Conservation (phyloP, 1,140 invertebrate species). For the Ceratosolen fusciceps region DNA sequence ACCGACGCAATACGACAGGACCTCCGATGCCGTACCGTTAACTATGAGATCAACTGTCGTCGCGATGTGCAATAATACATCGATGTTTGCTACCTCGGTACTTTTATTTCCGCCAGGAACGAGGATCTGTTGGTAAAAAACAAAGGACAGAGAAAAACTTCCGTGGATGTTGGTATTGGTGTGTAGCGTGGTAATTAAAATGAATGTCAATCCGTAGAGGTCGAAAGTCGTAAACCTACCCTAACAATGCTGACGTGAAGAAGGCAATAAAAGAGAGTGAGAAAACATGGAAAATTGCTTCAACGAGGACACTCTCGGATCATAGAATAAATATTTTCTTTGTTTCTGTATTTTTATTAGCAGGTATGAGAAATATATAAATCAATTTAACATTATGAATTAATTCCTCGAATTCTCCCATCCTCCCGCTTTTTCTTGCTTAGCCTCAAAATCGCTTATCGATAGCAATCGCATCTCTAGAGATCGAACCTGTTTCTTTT, state of each 20-base stretch:
- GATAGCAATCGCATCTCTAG: no score
- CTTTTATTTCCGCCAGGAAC: neutral
- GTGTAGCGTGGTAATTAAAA: neutral
- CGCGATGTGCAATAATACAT: neutral
- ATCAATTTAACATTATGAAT: no score
- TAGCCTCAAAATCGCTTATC: no score
- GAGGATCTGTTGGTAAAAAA: neutral
- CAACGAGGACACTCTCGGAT: neutral
- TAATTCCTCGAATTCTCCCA: no score
- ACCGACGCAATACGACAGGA: slow-evolving; percentile 47
- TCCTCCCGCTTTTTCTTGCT: no score
- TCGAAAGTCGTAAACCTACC: neutral
- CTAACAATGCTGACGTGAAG: neutral
- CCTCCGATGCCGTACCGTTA: slow-evolving; percentile 34
- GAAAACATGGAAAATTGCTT: neutral
- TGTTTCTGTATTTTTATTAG: no score
- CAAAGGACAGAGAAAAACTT: neutral
- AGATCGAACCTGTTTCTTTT: no score
- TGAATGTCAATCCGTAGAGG: neutral
- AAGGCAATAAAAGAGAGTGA: neutral
- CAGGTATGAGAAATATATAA: no score
- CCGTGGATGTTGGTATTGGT: no score
- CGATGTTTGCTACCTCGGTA: neutral
- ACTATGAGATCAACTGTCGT: neutral
- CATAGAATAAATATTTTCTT: no score